Evolutionary conservation across 2,888 invertebrate species (phyloP).

Genomic region (Spodoptera picta): DNA sequence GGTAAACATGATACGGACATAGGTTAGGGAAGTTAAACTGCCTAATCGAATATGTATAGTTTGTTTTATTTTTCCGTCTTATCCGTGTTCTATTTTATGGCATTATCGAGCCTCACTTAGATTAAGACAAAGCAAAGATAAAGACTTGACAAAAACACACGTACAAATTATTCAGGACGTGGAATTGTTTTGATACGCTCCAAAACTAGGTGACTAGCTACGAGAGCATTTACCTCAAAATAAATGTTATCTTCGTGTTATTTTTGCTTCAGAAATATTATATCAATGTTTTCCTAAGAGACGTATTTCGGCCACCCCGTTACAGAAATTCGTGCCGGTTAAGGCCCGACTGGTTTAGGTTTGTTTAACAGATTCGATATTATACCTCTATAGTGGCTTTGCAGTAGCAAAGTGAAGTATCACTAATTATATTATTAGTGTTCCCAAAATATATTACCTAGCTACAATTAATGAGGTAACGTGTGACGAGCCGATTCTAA

Average conservation of each 20-base stretch:
- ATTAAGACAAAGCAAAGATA: conserved; percentile 28
- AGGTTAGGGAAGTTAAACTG: conserved; percentile 15
- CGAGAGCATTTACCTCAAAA: conserved; percentile 31
- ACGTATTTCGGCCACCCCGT: conserved; percentile 64
- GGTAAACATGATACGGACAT: conserved; percentile 27
- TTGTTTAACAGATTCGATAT: conserved; percentile 53
- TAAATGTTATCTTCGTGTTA: conserved; percentile 23
- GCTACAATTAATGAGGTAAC: conserved; percentile 22
- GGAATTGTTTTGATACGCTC: conserved; percentile 49
- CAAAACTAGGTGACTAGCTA: conserved; percentile 36
- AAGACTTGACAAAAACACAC: conserved; percentile 18
- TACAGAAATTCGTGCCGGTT: conserved; percentile 57
- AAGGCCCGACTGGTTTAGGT: conserved; percentile 61
- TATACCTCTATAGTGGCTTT: conserved; percentile 36
- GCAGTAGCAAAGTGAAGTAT: no score
- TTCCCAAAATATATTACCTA: conserved; percentile 29
- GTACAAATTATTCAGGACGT: conserved; percentile 33
- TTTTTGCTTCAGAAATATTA: conserved; percentile 25
- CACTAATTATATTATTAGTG: conserved; percentile 42
- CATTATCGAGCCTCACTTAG: conserved; percentile 16
- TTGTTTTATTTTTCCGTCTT: conserved; percentile 18
- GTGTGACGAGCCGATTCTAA: conserved; percentile 22
- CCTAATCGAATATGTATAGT: conserved; percentile 36
- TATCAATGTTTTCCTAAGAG: conserved; percentile 25
- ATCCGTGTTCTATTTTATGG: conserved; percentile 20